Base-by-base conservation (phyloP, 2,797 vertebrate species). In the Ispidina lecontei region DNA sequence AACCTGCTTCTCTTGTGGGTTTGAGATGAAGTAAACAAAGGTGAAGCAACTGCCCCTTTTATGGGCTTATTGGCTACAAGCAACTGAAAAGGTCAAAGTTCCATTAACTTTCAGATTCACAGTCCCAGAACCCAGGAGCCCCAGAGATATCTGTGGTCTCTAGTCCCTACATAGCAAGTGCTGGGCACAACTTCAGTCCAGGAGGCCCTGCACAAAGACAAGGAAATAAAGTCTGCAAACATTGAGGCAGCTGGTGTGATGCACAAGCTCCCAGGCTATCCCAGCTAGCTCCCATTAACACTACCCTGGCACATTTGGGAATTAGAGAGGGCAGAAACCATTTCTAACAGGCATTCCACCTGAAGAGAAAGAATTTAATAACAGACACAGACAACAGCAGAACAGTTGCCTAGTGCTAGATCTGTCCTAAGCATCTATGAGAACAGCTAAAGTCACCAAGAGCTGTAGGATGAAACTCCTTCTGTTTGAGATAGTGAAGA, bases 361-460 rank as follows among this genome's bases (percentile, higher is more conserved):
- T 4, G 5, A 13, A 60, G 18, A 20, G 12, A 9, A 58, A 37
- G 26, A 12, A 7, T 18, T 63, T 47, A 41, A 49, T 35, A 25
- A 13, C 12, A 65, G 51, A 26, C 14, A 39, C 19, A 74, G 28
- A 49, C 20, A 83, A 28, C 28, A 64, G 5, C 26, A 39, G 1
- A 0, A 25, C 1, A 22, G 5, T 2, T 47, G 31, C 47, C 12
- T 39, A 22, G 7, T 8, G 4, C 31, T 43, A 28, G 12, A 59
- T 33, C 26, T 33, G 49, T 20, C 33, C 14, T 19, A n/a, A 51
- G 14, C n/a, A 60, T 0, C 0, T 10, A 7, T 13, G 21, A 51
- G 21, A 92, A 58, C 28, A 76, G 14, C 33, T 52, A 37, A 5
- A 5, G 6, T 33, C 41, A 77, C 41, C 47, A 44, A 33, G 25